Evolutionary conservation across 2,888 invertebrate species (phyloP), one percentile per base, ranked within the genome.

Genomic region (Drosophila anomelani): DNA sequence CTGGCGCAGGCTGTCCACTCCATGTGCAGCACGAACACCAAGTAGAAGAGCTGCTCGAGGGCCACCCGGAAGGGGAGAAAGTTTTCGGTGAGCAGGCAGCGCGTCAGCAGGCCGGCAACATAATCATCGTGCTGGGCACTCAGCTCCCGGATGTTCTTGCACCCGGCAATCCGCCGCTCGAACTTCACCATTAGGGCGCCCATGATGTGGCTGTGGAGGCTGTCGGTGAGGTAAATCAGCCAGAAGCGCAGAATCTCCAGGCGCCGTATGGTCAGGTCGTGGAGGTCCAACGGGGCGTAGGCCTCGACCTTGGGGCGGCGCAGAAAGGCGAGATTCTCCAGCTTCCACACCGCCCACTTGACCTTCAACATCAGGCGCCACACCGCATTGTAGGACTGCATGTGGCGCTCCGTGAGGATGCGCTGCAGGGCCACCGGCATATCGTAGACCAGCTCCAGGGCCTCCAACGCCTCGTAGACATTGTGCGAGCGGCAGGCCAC

Each of bases 181-280:
- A 93, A 81, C 53, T 92, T 90, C 2, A 83, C 75, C 1, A 90
- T 91, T 78, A 92, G 80, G 3, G 90, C 77, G 53, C 94, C 93
- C 34, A 94, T 81, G 1, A 90, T 83, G 55, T 90, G 92, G 0
- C 93, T 92, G 73, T 94, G 94, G 67, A 94, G 91, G 41, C 93
- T 93, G 60, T 93, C 93, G 53, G 94, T 89, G 2, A 94, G 92
- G 73, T 94, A 94, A 23, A 94, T 89, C 47, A 94, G 90, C 94
- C 94, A 94, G 77, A 94, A 94, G 63, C 94, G 92, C 26, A 94
- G 75, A 36, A 94, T 92, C 64, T 94, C 93, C 39, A 94, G 86
- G 4, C 94, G 92, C 32, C 93, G 91, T 68, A 91, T 85, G n/a
- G 91, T 85, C 49, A 92, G 72, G 36, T 91, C 92, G 5, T 89